phyloP scores from a whole-genome alignment of 2,888 invertebrate species.

The Andrena camellia region DNA sequence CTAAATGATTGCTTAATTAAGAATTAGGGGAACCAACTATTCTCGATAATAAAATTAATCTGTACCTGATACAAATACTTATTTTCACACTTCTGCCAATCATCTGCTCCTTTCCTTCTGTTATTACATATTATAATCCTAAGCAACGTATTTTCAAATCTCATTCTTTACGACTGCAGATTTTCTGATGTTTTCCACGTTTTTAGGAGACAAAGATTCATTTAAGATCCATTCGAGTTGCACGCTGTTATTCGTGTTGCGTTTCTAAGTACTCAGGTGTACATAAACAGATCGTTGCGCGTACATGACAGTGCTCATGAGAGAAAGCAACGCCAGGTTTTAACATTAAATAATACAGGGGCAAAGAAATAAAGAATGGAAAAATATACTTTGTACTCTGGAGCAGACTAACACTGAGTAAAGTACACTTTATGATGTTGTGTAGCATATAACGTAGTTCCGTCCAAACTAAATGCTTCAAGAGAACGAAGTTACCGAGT shows the following conservation, averaged over 20 bases:
- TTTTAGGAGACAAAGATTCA: not conserved
- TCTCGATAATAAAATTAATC: too few species aligned
- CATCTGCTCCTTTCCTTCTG: not conserved
- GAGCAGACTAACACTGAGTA: not conserved
- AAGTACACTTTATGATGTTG: constrained; percentile 23
- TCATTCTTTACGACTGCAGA: not conserved
- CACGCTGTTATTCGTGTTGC: not conserved
- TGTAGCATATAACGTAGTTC: constrained; percentile 20
- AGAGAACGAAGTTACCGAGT: constrained; percentile 37
- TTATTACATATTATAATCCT: not conserved
- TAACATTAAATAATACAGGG: constrained; percentile 9
- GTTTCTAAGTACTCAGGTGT: not conserved
- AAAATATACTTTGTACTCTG: constrained; percentile 28
- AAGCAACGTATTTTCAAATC: not conserved
- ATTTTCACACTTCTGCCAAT: not conserved
- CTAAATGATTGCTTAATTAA: too few species aligned
- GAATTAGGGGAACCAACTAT: too few species aligned
- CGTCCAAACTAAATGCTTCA: constrained; percentile 29
- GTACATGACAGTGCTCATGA: not conserved
- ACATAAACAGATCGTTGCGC: not conserved
- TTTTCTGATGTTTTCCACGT: not conserved
- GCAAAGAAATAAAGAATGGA: constrained; percentile 15
- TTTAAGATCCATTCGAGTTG: not conserved
- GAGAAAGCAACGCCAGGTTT: not conserved
- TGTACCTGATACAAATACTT: not conserved